Evolutionary conservation across 2,797 vertebrate species (phyloP).

Genomic region (Neosilurus hyrtlii): DNA sequence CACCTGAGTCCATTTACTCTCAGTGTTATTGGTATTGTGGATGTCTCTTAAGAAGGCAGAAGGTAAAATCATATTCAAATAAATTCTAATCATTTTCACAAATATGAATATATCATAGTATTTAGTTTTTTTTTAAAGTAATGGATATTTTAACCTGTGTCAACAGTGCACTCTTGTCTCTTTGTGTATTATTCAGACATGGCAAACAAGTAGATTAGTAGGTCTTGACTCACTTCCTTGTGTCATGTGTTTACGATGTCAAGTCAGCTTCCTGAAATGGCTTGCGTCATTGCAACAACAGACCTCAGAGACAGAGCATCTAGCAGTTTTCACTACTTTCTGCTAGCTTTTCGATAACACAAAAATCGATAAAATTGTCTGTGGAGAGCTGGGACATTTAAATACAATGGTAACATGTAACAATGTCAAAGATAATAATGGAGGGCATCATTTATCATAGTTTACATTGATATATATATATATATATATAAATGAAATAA

Average conservation of each 20-base stretch:
- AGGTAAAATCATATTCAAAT: not conserved
- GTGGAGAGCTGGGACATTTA: not conserved
- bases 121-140: not conserved
- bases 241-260: constrained; percentile 19
- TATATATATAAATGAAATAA: too few species aligned
- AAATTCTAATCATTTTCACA: not conserved
- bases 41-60: not conserved
- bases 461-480: too few species aligned
- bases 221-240: constrained; percentile 6
- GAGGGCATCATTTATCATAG: not conserved
- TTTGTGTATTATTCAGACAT: not conserved
- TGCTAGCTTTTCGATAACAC: not conserved
- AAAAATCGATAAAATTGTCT: not conserved
- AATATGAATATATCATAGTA: not conserved
- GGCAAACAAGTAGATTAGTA: not conserved
- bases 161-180: not conserved
- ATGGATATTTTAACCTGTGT: not conserved
- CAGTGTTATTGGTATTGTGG: not conserved
- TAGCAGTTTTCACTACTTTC: not conserved
- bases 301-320: not conserved
- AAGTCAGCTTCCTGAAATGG: constrained; percentile 17
- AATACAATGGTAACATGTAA: not conserved
- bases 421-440: not conserved
- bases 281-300: constrained; percentile 44
- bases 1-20: not conserved